Conservation (phyloP, 2,797 vertebrate genomes). For the Alauda arvensis region DNA sequence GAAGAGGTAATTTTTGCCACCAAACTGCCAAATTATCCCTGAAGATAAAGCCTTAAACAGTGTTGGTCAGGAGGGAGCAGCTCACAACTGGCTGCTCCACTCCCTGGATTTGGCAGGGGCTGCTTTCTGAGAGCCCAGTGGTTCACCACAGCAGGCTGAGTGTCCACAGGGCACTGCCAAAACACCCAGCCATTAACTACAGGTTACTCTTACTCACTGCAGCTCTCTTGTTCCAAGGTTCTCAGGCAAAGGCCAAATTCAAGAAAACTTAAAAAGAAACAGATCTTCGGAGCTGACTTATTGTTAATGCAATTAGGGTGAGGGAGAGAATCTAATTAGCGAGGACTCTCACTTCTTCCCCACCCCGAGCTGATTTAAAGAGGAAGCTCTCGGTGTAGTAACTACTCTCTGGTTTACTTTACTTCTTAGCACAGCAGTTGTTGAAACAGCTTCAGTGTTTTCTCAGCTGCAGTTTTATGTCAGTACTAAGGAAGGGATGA, state of each 20-base stretch:
- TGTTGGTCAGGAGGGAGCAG: conserved; percentile 17
- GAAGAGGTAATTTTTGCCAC: conserved; percentile 46
- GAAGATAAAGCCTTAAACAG: conserved; percentile 49
- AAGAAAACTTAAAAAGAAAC: conserved; percentile 66
- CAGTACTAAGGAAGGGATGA: conserved; percentile 21
- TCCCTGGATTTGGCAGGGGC: conserved; percentile 38
- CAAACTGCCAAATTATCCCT: conserved; percentile 37
- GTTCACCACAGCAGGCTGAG: conserved; percentile 42
- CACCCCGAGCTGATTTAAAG: neutral
- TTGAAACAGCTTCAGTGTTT: conserved; percentile 43
- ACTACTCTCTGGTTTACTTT: conserved; percentile 47
- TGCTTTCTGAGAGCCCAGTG: neutral
- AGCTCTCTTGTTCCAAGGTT: conserved; percentile 60
- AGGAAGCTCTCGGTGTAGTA: conserved; percentile 23
- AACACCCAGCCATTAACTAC: conserved; percentile 53
- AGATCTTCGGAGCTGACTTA: conserved; percentile 68
- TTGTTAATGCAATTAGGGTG: conserved; percentile 51
- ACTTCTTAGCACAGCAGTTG: conserved; percentile 15
- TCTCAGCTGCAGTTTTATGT: conserved; percentile 38
- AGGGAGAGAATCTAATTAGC: conserved; percentile 64
- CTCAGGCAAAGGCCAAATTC: conserved; percentile 68
- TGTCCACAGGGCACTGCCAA: conserved; percentile 44
- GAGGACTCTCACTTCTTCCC: conserved; percentile 53
- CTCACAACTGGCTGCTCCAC: conserved; percentile 20
- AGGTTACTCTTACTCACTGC: conserved; percentile 65